Conservation (phyloP, 64 coral and sea anemone species). For the Anthopleura sola region DNA sequence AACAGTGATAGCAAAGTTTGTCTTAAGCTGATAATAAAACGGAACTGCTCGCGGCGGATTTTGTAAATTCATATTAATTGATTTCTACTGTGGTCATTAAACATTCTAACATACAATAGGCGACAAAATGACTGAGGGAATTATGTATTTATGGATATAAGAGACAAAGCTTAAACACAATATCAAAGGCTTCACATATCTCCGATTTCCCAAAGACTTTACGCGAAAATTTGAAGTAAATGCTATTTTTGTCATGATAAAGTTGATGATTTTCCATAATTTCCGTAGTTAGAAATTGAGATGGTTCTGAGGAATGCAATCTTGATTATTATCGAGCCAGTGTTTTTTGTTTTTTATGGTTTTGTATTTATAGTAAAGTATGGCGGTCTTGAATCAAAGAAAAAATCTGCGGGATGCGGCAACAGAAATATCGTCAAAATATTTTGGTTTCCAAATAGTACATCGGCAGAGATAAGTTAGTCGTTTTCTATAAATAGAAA, state of each 20-base stretch:
- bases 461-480: background rate
- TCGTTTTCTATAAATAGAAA: background rate
- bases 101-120: background rate
- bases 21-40: slow-evolving; percentile 15
- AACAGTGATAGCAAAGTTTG: background rate
- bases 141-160: background rate
- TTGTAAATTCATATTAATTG: slow-evolving; percentile 19
- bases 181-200: background rate
- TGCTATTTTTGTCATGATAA: background rate
- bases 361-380: background rate
- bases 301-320: background rate
- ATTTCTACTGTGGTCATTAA: background rate
- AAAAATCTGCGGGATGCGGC: background rate
- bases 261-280: background rate
- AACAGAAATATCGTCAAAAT: background rate
- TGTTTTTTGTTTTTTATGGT: background rate
- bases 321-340: background rate
- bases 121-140: background rate
- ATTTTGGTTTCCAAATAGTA: background rate
- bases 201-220: background rate
- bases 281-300: background rate
- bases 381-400: background rate
- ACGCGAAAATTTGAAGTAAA: background rate
- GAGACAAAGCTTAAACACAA: background rate
- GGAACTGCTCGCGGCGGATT: background rate